A percentile compares a stretch with the other conserved stretches of the same genome.
Evolutionary conservation across 2,797 vertebrate species (phyloP).

Genomic region (Antennarius maculatus): DNA sequence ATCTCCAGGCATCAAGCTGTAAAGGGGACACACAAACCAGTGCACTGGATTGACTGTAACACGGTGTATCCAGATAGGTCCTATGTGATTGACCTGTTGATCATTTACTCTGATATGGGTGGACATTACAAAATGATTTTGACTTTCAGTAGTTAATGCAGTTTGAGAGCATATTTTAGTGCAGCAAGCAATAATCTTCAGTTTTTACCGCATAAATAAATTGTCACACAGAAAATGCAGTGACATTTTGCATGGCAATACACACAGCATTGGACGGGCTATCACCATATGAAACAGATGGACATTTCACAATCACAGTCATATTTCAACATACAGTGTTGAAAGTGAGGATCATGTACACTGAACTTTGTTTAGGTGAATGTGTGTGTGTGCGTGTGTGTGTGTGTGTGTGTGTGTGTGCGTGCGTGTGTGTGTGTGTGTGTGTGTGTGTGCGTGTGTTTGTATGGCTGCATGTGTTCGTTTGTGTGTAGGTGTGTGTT

Average conservation of each 20-base stretch:
- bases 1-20: slow-evolving; percentile 28
- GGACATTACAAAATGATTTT: slow-evolving; percentile 34
- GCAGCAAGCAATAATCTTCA: slow-evolving; percentile 1
- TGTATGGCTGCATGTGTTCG: too few relatives aligned
- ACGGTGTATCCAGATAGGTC: slow-evolving; percentile 48
- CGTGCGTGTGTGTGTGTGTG: slow-evolving; percentile 20
- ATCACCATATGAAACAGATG: slow-evolving; percentile 37
- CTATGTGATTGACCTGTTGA: slow-evolving; percentile 51
- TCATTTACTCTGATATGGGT: slow-evolving; percentile 33
- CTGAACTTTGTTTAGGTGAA: slow-evolving; percentile 82
- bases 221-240: not conserved
- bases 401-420: slow-evolving; percentile 31
- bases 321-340: slow-evolving; percentile 61
- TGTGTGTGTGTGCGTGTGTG: slow-evolving; percentile 40
- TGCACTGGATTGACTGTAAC: slow-evolving; percentile 33
- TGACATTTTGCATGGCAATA: slow-evolving; percentile 1
- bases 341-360: slow-evolving; percentile 59
- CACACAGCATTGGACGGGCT: slow-evolving; percentile 32
- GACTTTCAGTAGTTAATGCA: slow-evolving; percentile 3
- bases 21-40: slow-evolving; percentile 43
- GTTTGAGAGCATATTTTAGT: slow-evolving; percentile 8
- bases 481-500: too few relatives aligned
- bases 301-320: slow-evolving; percentile 59
- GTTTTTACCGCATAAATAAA: not conserved
- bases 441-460: too few relatives aligned